These are phyloP conservation scores for Sceloporus undulatus DNA, from an alignment of 2,113 vertebrate genomes.

Conservation along the genomic window DNA sequence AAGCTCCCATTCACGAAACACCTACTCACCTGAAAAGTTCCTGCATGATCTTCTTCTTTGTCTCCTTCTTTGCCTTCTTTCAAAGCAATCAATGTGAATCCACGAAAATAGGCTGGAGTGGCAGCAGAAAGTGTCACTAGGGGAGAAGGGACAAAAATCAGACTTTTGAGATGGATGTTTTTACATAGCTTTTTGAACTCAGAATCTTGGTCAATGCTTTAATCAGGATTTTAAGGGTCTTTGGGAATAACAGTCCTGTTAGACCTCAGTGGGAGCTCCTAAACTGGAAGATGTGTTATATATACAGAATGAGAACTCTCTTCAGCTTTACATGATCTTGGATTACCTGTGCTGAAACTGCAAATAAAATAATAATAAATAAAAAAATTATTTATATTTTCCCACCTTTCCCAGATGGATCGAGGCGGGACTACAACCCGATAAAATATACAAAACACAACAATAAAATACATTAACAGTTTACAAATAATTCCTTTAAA, in stretches of 20 bases:
- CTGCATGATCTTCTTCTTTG: constrained; percentile 93
- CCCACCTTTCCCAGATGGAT: too few species aligned
- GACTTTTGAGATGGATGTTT: neutral
- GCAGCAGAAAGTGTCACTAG: constrained; percentile 90
- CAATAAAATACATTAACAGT: too few species aligned
- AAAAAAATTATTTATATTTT: too few species aligned
- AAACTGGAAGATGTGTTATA: neutral
- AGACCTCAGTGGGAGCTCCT: neutral
- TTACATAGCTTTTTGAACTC: neutral
- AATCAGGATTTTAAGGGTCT: neutral
- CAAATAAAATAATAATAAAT: too few species aligned
- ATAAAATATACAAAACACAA: too few species aligned
- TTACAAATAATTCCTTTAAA: too few species aligned
- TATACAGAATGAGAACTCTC: neutral
- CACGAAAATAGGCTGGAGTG: constrained; percentile 94
- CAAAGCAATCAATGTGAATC: constrained; percentile 93
- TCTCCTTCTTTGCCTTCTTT: constrained; percentile 92
- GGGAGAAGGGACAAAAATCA: constrained; percentile 68
- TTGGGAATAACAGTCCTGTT: neutral
- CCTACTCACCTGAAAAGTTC: constrained; percentile 90
- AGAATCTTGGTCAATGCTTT: neutral
- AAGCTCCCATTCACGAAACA: neutral
- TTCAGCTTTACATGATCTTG: neutral
- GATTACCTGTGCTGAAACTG: neutral
- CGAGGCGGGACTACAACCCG: too few species aligned